Evolutionary conservation across 2,888 invertebrate genomes (phyloP).

Genomic region (Acronicta alni): DNA sequence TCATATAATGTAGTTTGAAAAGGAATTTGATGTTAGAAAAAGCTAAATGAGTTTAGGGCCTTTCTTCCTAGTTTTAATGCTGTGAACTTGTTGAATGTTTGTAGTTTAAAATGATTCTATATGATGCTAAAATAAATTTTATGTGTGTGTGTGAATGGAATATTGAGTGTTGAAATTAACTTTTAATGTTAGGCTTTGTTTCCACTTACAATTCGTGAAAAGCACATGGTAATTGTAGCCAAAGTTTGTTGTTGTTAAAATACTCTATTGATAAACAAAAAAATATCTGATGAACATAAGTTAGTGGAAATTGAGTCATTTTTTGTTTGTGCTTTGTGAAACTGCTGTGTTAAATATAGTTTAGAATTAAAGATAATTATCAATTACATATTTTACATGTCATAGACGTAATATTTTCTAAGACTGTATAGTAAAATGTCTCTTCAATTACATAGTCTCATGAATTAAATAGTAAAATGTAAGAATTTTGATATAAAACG

Average conservation of each 20-base stretch:
- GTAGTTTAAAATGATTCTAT: slow-evolving; percentile 46
- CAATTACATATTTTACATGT: slow-evolving; percentile 57
- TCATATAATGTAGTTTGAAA: slow-evolving; percentile 16
- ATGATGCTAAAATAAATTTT: slow-evolving; percentile 43
- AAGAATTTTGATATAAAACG: slow-evolving; percentile 64
- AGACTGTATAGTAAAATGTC: slow-evolving; percentile 62
- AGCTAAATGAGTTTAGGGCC: slow-evolving; percentile 51
- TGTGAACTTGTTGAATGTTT: slow-evolving; percentile 54
- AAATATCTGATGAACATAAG: slow-evolving; percentile 9
- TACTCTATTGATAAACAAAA: slow-evolving; percentile 38
- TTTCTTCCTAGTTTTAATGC: slow-evolving; percentile 45
- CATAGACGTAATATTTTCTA: slow-evolving; percentile 61
- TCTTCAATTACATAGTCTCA: slow-evolving; percentile 59
- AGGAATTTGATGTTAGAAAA: slow-evolving; percentile 39
- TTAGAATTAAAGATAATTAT: slow-evolving; percentile 53
- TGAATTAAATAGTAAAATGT: slow-evolving; percentile 56
- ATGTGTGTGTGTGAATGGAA: slow-evolving; percentile 31
- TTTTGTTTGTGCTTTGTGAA: slow-evolving; percentile 58
- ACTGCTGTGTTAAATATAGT: slow-evolving; percentile 55
- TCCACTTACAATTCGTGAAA: slow-evolving; percentile 34
- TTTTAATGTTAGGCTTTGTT: slow-evolving; percentile 40
- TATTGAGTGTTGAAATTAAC: slow-evolving; percentile 39
- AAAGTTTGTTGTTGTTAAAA: slow-evolving; percentile 39
- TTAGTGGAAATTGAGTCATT: slow-evolving; percentile 52
- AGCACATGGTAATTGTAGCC: slow-evolving; percentile 26